Evolutionary conservation across 2,113 vertebrate genomes (phyloP).

Genomic region (Phocoena phocoena): DNA sequence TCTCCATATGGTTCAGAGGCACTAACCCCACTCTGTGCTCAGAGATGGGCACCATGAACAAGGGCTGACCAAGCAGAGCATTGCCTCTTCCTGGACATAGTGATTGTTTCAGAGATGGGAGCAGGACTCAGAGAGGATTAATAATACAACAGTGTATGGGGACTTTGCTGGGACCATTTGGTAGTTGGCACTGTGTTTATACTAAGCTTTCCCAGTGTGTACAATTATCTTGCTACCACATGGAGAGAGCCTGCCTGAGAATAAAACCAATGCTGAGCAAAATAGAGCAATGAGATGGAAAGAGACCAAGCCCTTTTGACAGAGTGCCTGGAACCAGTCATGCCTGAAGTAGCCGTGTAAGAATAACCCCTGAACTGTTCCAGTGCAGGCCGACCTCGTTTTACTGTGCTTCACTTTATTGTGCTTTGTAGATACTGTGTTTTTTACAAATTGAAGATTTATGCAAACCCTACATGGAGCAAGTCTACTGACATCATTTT

Average conservation of each 20-base stretch:
- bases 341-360: not conserved
- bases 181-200: not conserved
- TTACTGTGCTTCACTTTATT: not conserved
- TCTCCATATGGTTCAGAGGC: not conserved
- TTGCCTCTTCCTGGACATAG: not conserved
- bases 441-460: not conserved
- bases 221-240: not conserved
- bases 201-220: too few relatives aligned
- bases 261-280: not conserved
- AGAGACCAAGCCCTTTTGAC: not conserved
- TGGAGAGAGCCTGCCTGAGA: not conserved
- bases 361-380: not conserved
- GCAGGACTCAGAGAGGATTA: not conserved
- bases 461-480: not conserved
- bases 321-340: not conserved
- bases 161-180: too few relatives aligned
- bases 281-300: not conserved
- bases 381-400: not conserved
- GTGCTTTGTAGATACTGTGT: not conserved
- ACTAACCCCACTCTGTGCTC: not conserved
- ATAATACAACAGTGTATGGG: not conserved
- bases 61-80: not conserved
- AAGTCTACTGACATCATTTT: not conserved
- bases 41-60: fast-evolving
- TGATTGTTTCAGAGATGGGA: not conserved